Base-by-base conservation (phyloP, 1,140 invertebrate species). In the Samia ricini region DNA sequence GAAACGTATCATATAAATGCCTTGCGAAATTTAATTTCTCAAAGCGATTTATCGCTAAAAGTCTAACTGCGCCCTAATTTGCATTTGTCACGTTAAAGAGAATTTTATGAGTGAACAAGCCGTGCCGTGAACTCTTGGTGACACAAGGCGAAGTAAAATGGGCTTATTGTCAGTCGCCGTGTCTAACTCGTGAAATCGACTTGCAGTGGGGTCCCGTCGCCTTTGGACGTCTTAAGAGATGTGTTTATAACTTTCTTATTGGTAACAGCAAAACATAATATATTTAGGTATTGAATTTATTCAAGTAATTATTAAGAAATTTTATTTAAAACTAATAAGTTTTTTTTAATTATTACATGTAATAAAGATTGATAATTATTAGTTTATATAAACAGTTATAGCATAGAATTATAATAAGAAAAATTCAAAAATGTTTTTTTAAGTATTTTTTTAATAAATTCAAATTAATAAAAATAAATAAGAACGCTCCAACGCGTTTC, bases 121-220 rank as follows among this genome's bases (percentile, higher is more conserved):
- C 72, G 65, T 67, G 68, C 76, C 74, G 72, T 81, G 82, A 79
- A 85, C 81, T 75, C 61, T 73, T 67, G 69, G 81, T 82, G 85
- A 85, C 84, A 86, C 73, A 68, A 20, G 54, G 66, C 66, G 68
- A 68, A 65, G 72, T 79, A 81, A 81, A 81, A 70, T 64, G 71
- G 66, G 74, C 68, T 71, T 82, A 88, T 88, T 89, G 84, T 86
- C 85, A 89, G 85, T 87, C 71, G 50, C 72, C 85, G 85, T 88
- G 74, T 68, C 84, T 86, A 88, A 89, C 72, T 68, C 79, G 85
- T 85, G 84, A 89, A 89, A 88, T 89, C 79, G 70, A 58, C 83
- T 70, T 74, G 74, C 79, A 73, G 78, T 84, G 77, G 72, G 84
- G 81, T 84, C 82, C 33, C 20, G 2, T 23, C 12, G 57, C 59